Evolutionary conservation across 2,888 invertebrate genomes (phyloP).

Genomic region (Tenthredo amoena): DNA sequence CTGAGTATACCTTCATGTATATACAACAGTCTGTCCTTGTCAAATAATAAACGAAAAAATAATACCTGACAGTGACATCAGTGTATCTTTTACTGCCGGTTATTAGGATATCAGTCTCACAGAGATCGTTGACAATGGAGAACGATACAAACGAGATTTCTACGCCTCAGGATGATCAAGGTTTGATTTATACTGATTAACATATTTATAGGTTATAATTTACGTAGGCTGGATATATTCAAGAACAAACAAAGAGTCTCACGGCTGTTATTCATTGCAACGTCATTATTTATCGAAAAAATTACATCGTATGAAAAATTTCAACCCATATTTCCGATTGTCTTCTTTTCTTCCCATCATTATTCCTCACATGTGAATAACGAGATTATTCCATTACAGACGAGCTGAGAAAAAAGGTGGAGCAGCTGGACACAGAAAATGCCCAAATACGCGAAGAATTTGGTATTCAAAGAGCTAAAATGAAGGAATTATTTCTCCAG

Average conservation of each 20-base stretch:
- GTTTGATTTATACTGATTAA: constrained; percentile 60
- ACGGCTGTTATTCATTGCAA: background rate
- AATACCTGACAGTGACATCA: background rate
- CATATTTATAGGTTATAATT: background rate
- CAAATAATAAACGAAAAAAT: constrained; percentile 4
- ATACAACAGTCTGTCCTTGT: background rate
- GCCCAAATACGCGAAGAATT: constrained; percentile 90
- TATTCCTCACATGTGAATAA: background rate
- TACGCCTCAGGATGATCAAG: constrained; percentile 61
- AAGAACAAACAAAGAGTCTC: background rate
- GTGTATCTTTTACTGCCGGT: background rate
- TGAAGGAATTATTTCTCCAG: constrained; percentile 95
- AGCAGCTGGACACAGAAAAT: constrained; percentile 80
- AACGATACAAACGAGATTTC: constrained; percentile 63
- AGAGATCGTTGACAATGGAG: constrained; percentile 63
- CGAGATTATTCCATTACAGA: constrained; percentile 55
- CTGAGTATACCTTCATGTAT: constrained; percentile 2
- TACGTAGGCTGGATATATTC: background rate
- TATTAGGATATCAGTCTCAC: too few species aligned
- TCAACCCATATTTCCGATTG: background rate
- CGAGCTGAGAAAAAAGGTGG: constrained; percentile 65
- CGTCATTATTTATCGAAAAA: too few species aligned
- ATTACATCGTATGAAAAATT: background rate
- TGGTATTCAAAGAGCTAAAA: constrained; percentile 93
- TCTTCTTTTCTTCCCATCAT: background rate